Conservation (phyloP, 23 tunicate genomes). For the Pegea sp. region DNA sequence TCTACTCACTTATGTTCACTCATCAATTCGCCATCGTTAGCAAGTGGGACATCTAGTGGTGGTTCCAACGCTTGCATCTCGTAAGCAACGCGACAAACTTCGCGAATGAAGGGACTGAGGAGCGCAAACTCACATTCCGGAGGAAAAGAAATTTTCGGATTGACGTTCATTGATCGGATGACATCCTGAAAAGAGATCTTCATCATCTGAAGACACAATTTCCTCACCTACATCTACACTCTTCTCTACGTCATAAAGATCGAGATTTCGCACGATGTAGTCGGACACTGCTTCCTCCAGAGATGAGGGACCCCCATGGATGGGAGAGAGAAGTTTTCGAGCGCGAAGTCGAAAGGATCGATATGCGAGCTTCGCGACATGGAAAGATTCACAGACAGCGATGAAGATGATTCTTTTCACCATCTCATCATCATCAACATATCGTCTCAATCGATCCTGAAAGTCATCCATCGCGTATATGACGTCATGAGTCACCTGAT, state of each 20-base stretch:
- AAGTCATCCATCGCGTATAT: not conserved
- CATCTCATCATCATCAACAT: conserved; percentile 89
- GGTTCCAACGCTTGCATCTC: conserved; percentile 95
- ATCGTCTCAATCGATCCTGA: conserved; percentile 85
- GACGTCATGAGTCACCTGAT: not conserved
- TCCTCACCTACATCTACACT: conserved; percentile 67
- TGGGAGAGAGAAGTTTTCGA: conserved; percentile 50
- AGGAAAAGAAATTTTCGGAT: conserved; percentile 90
- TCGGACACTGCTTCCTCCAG: conserved; percentile 91
- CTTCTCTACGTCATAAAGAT: conserved; percentile 76
- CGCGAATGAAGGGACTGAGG: conserved; percentile 76
- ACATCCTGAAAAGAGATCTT: conserved; percentile 42
- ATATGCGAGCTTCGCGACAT: conserved; percentile 85
- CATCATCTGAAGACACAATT: not conserved
- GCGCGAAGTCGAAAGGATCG: conserved; percentile 87
- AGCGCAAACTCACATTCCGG: conserved; percentile 90
- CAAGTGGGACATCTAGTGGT: conserved; percentile 75
- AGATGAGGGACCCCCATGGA: conserved; percentile 58
- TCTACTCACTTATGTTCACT: conserved; percentile 23
- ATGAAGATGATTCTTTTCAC: conserved; percentile 85
- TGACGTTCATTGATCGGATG: conserved; percentile 88
- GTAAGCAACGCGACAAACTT: conserved; percentile 77
- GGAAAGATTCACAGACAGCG: conserved; percentile 78
- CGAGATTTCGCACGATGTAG: conserved; percentile 92
- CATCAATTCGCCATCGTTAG: conserved; percentile 79